Conservation (phyloP, 1,140 invertebrate species). For the Drosophila asahinai region DNA sequence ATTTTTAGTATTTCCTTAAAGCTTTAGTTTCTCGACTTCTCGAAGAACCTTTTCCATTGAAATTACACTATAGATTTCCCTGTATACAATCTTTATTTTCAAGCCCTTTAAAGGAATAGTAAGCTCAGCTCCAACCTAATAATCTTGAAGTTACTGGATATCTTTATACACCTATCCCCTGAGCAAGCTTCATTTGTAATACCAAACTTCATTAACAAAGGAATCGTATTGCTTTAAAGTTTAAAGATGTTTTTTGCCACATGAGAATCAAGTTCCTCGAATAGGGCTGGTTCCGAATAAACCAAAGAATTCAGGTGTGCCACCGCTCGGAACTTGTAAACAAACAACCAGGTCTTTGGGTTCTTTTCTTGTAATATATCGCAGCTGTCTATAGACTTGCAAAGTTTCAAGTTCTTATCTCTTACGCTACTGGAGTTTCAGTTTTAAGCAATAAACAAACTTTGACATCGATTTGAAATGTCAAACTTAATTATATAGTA, state of each 20-base stretch:
- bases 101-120: neutral
- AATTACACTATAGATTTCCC: neutral
- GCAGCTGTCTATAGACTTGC: conserved; percentile 7
- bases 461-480: conserved; percentile 1
- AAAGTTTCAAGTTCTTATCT: conserved; percentile 5
- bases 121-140: no score
- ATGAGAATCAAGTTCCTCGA: conserved; percentile 4
- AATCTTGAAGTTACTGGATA: neutral
- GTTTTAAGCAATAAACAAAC: neutral
- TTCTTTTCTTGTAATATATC: neutral
- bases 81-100: neutral
- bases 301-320: conserved; percentile 5
- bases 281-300: conserved; percentile 4
- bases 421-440: neutral
- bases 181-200: neutral
- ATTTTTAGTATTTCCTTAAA: neutral
- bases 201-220: neutral
- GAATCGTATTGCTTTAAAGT: neutral
- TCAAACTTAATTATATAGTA: neutral
- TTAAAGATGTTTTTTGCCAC: conserved; percentile 1
- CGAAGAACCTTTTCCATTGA: neutral
- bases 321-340: conserved; percentile 1
- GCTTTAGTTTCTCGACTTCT: neutral
- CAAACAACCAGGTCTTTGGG: conserved; percentile 7
- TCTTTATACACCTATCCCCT: no score